Evolutionary conservation across 2,113 vertebrate genomes (phyloP).

Genomic region (Vidua macroura): DNA sequence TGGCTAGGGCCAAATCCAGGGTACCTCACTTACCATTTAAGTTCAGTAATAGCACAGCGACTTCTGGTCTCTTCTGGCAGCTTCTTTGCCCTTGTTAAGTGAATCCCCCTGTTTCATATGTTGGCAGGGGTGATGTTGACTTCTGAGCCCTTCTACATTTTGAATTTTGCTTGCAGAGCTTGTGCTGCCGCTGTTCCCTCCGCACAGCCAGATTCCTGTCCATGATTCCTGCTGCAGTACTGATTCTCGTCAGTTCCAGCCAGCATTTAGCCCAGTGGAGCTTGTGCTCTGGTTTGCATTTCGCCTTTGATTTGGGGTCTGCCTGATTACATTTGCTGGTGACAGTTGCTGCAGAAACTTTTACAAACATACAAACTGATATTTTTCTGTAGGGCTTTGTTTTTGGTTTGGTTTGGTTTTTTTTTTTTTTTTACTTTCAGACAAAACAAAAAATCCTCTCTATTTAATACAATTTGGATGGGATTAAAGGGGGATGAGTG

Average conservation of each 20-base stretch:
- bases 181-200: not conserved
- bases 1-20: not conserved
- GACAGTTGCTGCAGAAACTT: not conserved
- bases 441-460: not conserved
- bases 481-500: not conserved
- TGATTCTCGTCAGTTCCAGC: not conserved
- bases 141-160: not conserved
- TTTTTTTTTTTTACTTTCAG: not conserved
- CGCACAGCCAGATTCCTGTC: not conserved
- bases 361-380: not conserved
- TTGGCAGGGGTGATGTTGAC: not conserved
- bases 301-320: not conserved
- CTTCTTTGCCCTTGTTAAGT: not conserved
- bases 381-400: not conserved
- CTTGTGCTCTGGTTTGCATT: not conserved
- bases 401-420: not conserved
- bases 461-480: not conserved
- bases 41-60: accelerated
- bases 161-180: not conserved
- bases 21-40: not conserved
- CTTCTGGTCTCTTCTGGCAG: not conserved
- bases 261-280: slow-evolving; percentile 1
- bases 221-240: not conserved
- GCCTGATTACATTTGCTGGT: not conserved
- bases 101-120: not conserved